phyloP scores from a whole-genome alignment of 1,140 invertebrate genomes.

The Ostrea denselamellosa region DNA sequence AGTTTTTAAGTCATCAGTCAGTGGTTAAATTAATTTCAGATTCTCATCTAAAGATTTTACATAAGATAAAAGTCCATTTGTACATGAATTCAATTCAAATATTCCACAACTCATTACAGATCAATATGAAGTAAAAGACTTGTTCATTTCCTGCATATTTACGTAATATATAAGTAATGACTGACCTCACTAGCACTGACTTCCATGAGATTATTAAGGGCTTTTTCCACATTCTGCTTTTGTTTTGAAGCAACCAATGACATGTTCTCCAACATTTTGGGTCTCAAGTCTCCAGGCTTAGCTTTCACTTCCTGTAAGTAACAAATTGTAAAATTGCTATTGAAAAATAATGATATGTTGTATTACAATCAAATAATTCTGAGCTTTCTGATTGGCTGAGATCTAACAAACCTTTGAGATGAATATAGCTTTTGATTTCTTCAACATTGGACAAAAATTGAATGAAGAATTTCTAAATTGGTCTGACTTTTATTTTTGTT shows the following conservation, averaged over 20 bases:
- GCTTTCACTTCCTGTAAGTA: constrained; percentile 86
- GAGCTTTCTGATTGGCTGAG: too few relatives aligned
- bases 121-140: not conserved
- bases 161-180: not conserved
- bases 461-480: too few relatives aligned
- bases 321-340: not conserved
- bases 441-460: too few relatives aligned
- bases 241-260: constrained; percentile 90
- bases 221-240: constrained; percentile 90
- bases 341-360: too few relatives aligned
- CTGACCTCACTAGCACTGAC: constrained; percentile 82
- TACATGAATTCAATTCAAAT: too few relatives aligned
- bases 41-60: not conserved
- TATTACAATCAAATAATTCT: too few relatives aligned
- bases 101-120: not conserved
- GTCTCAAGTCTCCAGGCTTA: constrained; percentile 83
- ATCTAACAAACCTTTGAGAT: too few relatives aligned
- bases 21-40: not conserved
- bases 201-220: constrained; percentile 89
- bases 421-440: too few relatives aligned
- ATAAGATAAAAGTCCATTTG: not conserved
- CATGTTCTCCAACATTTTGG: constrained; percentile 89
- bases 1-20: too few relatives aligned
- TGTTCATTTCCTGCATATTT: not conserved
- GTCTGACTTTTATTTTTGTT: too few relatives aligned